Evolutionary conservation across 2,888 invertebrate species (phyloP).

Genomic region (Lissonota sp.): DNA sequence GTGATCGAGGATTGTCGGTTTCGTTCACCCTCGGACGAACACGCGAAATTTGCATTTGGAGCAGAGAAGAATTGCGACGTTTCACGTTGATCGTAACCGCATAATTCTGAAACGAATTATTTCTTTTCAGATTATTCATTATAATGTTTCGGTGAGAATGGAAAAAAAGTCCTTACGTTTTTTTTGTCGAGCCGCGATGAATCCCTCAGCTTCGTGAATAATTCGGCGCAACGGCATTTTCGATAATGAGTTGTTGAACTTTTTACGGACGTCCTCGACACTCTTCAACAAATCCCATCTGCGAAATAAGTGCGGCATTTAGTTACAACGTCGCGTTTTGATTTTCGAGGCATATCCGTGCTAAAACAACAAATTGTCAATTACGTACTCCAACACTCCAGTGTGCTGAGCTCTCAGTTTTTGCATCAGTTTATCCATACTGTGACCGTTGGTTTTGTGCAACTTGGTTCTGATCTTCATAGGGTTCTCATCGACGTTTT

Average conservation of each 20-base stretch:
- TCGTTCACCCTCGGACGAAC: constrained; percentile 7
- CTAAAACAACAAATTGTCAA: not conserved
- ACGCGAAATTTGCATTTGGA: not conserved
- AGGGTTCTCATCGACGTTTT: not conserved
- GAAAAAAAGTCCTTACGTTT: constrained; percentile 47
- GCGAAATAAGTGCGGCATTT: constrained; percentile 16
- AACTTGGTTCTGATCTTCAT: not conserved
- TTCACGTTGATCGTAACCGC: constrained; percentile 33
- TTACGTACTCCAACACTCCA: constrained; percentile 70
- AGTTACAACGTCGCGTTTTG: too few species aligned
- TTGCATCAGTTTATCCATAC: constrained; percentile 66
- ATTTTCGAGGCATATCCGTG: too few species aligned
- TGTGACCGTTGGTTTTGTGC: constrained; percentile 31
- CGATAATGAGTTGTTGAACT: constrained; percentile 69
- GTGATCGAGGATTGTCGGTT: constrained; percentile 28
- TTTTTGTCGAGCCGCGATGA: constrained; percentile 55
- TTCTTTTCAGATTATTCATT: not conserved
- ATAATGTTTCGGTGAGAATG: not conserved
- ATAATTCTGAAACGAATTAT: constrained; percentile 43
- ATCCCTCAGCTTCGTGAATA: constrained; percentile 65
- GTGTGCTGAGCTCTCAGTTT: constrained; percentile 63
- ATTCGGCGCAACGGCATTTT: constrained; percentile 66
- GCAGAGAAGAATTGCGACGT: not conserved
- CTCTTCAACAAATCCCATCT: constrained; percentile 72
- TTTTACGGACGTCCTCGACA: constrained; percentile 68